Evolutionary conservation across 2,888 invertebrate species (phyloP), one percentile per base, ranked within the genome.

Genomic region (Digitonthophagus gazella): DNA sequence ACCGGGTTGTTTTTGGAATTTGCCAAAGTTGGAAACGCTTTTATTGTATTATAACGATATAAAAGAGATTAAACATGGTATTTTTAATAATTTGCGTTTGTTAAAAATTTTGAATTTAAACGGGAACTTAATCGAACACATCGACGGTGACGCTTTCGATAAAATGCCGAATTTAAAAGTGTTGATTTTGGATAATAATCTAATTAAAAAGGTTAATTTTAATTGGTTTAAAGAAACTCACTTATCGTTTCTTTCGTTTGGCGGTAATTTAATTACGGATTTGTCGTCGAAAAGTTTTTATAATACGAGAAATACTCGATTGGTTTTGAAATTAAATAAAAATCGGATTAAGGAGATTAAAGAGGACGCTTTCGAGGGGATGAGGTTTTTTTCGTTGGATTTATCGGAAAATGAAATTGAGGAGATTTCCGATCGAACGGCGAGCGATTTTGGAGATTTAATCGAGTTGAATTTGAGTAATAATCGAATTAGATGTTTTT

Each of bases 91-190:
- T 58, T 19, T 58, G 3, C 58, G 58, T 0, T 0, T n/a, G 2
- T 16, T 58, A 19, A 58, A 58, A 4, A 18, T 11, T 14, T 58
- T 58, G 16, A 58, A 58, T 16, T 19, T 58, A 11, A 58, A 58
- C 4, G 58, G 58, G 18, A 58, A 58, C 11, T 18, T 16, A 16
- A 58, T 58, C 14, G 16, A 58, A 15, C 15, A 58, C 18, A 58
- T 58, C 2, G 58, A 58, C 3, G 58, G 58, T 3, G 58, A 58
- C 16, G 58, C 58, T 0, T 58, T 58, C 16, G 58, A 58, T 58
- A 58, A 58, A n/a, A 58, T 58, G 58, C 58, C 58, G n/a, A 58
- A 58, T 15, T 19, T 58, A 11, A 58, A 58, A 19, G 11, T 58
- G 2, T 58, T 58, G 19, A 15, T 58, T 11, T 16, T 58, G 16